Conservation (phyloP, 2,888 invertebrate genomes). For the Aleiodes testaceus region DNA sequence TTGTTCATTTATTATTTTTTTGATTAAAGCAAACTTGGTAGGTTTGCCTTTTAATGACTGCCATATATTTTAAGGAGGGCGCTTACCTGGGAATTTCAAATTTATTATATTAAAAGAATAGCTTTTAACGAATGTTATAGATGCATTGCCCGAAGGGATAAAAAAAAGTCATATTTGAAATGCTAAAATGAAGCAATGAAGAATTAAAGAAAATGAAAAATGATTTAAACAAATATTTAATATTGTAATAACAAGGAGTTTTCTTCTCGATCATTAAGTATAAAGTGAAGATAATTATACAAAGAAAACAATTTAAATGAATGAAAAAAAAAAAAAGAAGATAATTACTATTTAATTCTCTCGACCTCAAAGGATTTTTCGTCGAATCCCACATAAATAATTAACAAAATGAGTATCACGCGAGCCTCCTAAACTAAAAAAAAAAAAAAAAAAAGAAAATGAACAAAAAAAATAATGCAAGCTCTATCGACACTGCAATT, state of each 20-base stretch:
- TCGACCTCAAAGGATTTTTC: conserved; percentile 51
- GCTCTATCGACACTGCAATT: conserved; percentile 37
- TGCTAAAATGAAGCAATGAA: conserved; percentile 50
- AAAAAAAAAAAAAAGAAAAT: neutral
- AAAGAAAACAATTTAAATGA: conserved; percentile 44
- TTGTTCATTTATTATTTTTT: conserved; percentile 22
- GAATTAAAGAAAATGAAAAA: conserved; percentile 53
- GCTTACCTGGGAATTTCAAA: conserved; percentile 67
- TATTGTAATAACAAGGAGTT: conserved; percentile 62
- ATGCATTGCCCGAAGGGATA: conserved; percentile 59
- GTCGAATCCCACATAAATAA: conserved; percentile 47
- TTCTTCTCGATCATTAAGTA: conserved; percentile 59
- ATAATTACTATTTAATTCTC: conserved; percentile 51
- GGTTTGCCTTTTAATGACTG: conserved; percentile 65
- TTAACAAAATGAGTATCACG: conserved; percentile 37
- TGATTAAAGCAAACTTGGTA: conserved; percentile 54
- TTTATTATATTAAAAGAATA: conserved; percentile 63
- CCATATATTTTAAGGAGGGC: conserved; percentile 69
- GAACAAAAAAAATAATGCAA: conserved; percentile 22
- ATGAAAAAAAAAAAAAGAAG: conserved; percentile 15
- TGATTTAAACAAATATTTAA: conserved; percentile 45
- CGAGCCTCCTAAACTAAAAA: conserved; percentile 29
- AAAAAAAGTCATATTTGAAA: conserved; percentile 59
- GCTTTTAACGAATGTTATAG: conserved; percentile 70
- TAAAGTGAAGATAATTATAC: conserved; percentile 43